Conservation (phyloP, 2,888 invertebrate genomes). For the Crematogaster levior region DNA sequence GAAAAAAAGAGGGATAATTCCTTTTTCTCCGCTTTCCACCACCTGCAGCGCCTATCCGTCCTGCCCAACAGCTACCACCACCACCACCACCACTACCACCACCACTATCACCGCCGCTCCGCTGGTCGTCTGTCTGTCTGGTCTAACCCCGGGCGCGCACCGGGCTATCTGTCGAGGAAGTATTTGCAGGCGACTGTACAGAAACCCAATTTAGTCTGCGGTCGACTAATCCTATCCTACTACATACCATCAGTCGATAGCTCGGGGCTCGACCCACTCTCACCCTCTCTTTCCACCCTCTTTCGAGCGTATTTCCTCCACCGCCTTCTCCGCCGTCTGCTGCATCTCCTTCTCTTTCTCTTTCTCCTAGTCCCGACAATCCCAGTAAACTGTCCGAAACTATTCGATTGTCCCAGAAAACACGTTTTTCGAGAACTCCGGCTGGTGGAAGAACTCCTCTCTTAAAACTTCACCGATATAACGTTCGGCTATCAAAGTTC, state of each 20-base stretch:
- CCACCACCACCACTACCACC: constrained; percentile 6
- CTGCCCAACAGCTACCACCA: constrained; percentile 24
- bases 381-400: constrained; percentile 68
- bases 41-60: constrained; percentile 32
- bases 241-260: constrained; percentile 84
- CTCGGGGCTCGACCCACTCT: constrained; percentile 76
- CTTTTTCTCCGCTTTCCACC: constrained; percentile 63
- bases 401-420: constrained; percentile 60
- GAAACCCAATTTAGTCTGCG: constrained; percentile 85
- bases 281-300: constrained; percentile 55
- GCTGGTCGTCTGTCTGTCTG: constrained; percentile 56
- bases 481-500: constrained; percentile 48
- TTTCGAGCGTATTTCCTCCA: constrained; percentile 36
- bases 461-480: constrained; percentile 49
- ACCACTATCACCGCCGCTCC: neutral
- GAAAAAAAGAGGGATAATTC: constrained; percentile 76
- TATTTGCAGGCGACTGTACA: constrained; percentile 83
- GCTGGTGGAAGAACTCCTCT: constrained; percentile 14
- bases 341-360: constrained; percentile 2
- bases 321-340: constrained; percentile 4
- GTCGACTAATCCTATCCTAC: constrained; percentile 84
- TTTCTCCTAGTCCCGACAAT: constrained; percentile 32
- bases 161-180: constrained; percentile 77
- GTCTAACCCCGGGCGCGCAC: constrained; percentile 63
- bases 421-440: constrained; percentile 57